phyloP scores from a whole-genome alignment of 2,888 invertebrate genomes.

The Plebejus melissa region DNA sequence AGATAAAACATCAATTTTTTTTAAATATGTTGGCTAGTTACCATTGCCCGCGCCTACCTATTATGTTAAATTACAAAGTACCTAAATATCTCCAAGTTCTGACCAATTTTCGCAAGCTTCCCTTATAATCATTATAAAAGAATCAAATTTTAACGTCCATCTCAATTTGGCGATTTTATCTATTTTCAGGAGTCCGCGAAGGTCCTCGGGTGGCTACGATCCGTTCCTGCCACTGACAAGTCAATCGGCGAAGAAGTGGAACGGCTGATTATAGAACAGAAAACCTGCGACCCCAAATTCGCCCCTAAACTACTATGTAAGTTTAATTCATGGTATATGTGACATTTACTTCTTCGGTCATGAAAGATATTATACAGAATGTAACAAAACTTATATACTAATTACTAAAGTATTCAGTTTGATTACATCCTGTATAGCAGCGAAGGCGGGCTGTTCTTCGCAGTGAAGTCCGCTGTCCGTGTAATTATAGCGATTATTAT shows the following conservation, averaged over 20 bases:
- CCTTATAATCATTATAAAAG: neutral
- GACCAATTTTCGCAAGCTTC: neutral
- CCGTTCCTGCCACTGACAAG: constrained; percentile 54
- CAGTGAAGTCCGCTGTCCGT: neutral
- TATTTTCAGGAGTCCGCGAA: constrained; percentile 60
- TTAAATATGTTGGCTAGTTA: no score
- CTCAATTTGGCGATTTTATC: neutral
- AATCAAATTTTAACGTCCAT: neutral
- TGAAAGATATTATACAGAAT: neutral
- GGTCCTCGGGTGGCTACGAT: constrained; percentile 64
- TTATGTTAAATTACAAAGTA: no score
- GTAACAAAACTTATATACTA: no score
- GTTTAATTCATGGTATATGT: constrained; percentile 39
- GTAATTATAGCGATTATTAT: neutral
- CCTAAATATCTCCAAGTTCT: no score
- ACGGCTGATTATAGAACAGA: constrained; percentile 59
- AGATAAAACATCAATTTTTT: no score
- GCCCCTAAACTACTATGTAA: constrained; percentile 65
- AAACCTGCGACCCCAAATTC: constrained; percentile 60
- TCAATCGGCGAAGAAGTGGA: constrained; percentile 59
- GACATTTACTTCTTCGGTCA: neutral
- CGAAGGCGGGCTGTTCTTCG: neutral
- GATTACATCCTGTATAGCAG: no score
- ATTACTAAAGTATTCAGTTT: no score
- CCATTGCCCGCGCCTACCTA: no score